A percentile compares a stretch with the other conserved stretches of the same genome.
Evolutionary conservation across 2,888 invertebrate genomes (phyloP).

Genomic region (Cyclophora punctaria): DNA sequence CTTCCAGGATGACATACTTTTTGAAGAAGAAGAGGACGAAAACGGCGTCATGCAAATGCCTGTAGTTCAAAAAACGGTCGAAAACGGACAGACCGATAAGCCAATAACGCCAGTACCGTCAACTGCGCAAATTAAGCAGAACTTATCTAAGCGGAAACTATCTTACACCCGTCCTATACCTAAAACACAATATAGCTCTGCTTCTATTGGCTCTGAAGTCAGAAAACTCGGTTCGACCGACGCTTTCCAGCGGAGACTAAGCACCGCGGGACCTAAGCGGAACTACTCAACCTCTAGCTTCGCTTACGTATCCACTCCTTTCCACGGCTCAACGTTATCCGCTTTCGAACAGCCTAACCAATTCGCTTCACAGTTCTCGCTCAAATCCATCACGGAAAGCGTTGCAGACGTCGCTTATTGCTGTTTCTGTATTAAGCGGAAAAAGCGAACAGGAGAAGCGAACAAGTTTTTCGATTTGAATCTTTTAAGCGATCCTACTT

Average conservation of each 20-base stretch:
- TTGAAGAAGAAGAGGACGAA: slow-evolving; percentile 57
- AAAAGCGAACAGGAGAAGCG: slow-evolving; percentile 41
- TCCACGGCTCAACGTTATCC: slow-evolving; percentile 88
- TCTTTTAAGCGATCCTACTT: slow-evolving; percentile 83
- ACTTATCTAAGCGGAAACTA: slow-evolving; percentile 52
- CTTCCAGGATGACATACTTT: slow-evolving; percentile 61
- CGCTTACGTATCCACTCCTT: slow-evolving; percentile 87
- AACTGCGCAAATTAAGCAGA: slow-evolving; percentile 40
- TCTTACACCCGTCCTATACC: slow-evolving; percentile 49
- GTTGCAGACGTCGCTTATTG: slow-evolving; percentile 66
- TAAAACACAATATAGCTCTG: slow-evolving; percentile 72
- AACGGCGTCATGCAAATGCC: slow-evolving; percentile 16
- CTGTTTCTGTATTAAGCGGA: slow-evolving; percentile 59
- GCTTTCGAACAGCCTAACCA: slow-evolving; percentile 83
- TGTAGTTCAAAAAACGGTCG: slow-evolving; percentile 18
- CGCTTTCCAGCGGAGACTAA: slow-evolving; percentile 45
- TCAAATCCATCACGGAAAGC: slow-evolving; percentile 79
- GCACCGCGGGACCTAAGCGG: slow-evolving; percentile 68
- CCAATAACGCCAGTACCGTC: slow-evolving; percentile 27
- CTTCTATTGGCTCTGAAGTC: slow-evolving; percentile 74
- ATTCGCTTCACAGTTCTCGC: slow-evolving; percentile 85
- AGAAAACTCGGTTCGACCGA: slow-evolving; percentile 59
- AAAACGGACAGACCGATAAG: slow-evolving; percentile 30
- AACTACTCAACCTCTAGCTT: slow-evolving; percentile 88
- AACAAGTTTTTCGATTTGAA: slow-evolving; percentile 84